Evolutionary conservation across 2,113 vertebrate species (phyloP), one percentile per base, ranked within the genome.

Genomic region (Lycaon pictus): DNA sequence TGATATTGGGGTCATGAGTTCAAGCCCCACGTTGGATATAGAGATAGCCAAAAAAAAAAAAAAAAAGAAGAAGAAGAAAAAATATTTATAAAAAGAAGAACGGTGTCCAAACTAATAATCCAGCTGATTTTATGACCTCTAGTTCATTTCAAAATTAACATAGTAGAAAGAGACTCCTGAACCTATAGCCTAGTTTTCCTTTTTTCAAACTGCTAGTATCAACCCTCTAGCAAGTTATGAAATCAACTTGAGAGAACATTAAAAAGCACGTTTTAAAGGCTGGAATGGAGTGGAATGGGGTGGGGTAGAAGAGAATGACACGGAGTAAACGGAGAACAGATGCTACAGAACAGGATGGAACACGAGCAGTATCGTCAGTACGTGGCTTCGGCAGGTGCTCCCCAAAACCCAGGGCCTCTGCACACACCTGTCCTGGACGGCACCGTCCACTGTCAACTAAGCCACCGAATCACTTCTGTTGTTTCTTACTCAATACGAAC

Each of bases 131-230:
- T 69, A 58, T 58, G 67, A 81, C 17, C 37, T 81, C 37, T 32
- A 91, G 23, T 80, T 90, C n/a, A 91, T 69, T 35, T 81, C 48
- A 90, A 95, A 94, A 74, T 37, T 90, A 90, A 55, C 27, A 90
- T 7, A 76, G 32, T 25, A 89, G 25, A 89, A 83, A 88, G 6
- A 86, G 72, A 90, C 80, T 74, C 35, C 27, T 51, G 60, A 92
- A 84, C 35, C 29, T 85, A 80, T 0, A 65, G 5, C 74, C 37
- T 85, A 37, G 2, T 69, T 93, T 72, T 77, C 23, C 43, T 43
- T 74, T 96, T 53, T 62, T 25, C 51, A 95, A 90, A 93, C 35
- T 81, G 19, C 19, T 93, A 65, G 5, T 60, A 80, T 43, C 80
- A 90, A 81, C 8, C 23, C 11, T 51, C 10, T 37, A 16, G 11